Conservation (phyloP, 2,797 vertebrate genomes). For the Alauda arvensis region DNA sequence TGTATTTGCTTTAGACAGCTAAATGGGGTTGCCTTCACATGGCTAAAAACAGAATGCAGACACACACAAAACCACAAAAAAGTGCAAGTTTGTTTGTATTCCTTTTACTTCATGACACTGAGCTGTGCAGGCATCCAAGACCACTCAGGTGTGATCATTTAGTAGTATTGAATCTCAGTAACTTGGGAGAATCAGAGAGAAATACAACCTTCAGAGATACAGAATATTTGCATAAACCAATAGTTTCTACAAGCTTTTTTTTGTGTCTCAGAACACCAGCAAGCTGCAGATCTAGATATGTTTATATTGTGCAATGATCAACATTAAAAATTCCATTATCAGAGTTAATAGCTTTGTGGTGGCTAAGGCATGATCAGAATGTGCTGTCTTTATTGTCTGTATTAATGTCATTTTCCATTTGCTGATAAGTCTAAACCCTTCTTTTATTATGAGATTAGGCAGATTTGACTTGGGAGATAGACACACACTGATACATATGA, state of each 20-base stretch:
- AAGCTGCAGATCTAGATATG: neutral
- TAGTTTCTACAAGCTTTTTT: neutral
- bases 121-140: neutral
- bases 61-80: neutral
- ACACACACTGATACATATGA: neutral
- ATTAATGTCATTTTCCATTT: neutral
- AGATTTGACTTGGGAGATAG: neutral
- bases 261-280: neutral
- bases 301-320: neutral
- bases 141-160: neutral
- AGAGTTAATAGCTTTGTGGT: neutral
- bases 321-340: slow-evolving; percentile 16
- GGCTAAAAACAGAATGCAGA: neutral
- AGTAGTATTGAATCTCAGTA: neutral
- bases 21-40: neutral
- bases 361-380: neutral
- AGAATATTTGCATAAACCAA: neutral
- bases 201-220: neutral
- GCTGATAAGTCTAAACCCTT: neutral
- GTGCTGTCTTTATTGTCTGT: neutral
- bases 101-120: neutral
- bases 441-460: slow-evolving; percentile 18
- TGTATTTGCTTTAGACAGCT: neutral
- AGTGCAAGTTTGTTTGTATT: neutral
- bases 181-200: neutral